phyloP scores from a whole-genome alignment of 2,113 vertebrate genomes.

The Toxotes chatareus region DNA sequence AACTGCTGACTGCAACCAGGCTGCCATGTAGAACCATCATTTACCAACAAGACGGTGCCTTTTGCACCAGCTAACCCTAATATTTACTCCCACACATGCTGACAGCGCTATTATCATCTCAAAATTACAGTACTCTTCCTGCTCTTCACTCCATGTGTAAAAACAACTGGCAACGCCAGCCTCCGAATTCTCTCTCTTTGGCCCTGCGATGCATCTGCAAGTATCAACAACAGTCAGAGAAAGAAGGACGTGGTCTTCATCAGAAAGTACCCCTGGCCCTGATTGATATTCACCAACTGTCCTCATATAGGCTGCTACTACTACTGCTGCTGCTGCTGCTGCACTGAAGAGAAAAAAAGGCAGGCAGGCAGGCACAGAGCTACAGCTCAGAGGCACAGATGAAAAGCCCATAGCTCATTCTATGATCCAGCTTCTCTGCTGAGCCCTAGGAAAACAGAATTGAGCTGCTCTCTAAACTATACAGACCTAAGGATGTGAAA shows the following conservation, averaged over 20 bases:
- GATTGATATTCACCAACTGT: conserved; percentile 80
- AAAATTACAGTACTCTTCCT: conserved; percentile 57
- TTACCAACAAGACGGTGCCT: conserved; percentile 67
- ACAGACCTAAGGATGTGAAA: conserved; percentile 54
- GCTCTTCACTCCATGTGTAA: conserved; percentile 33
- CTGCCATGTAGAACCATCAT: conserved; percentile 60
- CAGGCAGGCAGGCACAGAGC: conserved; percentile 45
- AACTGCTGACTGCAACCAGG: conserved; percentile 76
- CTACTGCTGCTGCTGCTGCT: conserved; percentile 39
- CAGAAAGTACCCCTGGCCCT: conserved; percentile 45
- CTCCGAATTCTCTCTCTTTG: conserved; percentile 21
- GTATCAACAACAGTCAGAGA: conserved; percentile 17
- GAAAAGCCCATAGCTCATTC: conserved; percentile 66
- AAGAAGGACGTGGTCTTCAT: conserved; percentile 48
- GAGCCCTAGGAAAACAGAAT: conserved; percentile 65
- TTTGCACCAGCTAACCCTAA: conserved; percentile 64
- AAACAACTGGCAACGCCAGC: conserved; percentile 26
- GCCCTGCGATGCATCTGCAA: conserved; percentile 36
- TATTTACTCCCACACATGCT: conserved; percentile 63
- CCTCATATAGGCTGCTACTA: conserved; percentile 65
- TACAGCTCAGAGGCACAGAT: conserved; percentile 63
- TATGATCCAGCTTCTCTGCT: conserved; percentile 66
- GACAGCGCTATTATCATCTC: conserved; percentile 63
- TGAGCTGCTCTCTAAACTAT: conserved; percentile 54
- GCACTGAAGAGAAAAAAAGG: conserved; percentile 37